phyloP scores from a whole-genome alignment of 2,113 vertebrate genomes.

The Dromas ardeola region DNA sequence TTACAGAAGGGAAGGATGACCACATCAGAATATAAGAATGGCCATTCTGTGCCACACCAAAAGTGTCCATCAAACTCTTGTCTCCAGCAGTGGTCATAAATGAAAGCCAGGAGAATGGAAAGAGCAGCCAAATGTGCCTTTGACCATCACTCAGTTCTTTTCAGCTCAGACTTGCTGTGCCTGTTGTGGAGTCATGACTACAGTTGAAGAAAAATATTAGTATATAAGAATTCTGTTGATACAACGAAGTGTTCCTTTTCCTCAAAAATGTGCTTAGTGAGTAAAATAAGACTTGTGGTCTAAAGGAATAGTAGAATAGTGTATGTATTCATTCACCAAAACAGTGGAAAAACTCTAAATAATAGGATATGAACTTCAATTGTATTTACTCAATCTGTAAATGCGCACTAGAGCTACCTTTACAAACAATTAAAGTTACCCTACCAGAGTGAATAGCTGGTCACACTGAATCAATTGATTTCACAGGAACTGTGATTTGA shows the following conservation, averaged over 20 bases:
- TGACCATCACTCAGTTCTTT: neutral
- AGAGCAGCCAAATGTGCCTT: neutral
- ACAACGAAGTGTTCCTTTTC: neutral
- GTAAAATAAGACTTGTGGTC: neutral
- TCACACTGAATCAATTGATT: neutral
- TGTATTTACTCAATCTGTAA: neutral
- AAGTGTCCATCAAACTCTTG: neutral
- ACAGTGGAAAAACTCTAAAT: neutral
- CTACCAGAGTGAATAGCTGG: neutral
- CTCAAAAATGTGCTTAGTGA: neutral
- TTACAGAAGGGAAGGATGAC: neutral
- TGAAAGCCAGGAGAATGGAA: neutral
- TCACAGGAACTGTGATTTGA: neutral
- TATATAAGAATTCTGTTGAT: neutral
- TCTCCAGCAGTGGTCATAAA: neutral
- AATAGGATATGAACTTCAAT: neutral
- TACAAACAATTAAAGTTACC: neutral
- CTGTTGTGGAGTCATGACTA: neutral
- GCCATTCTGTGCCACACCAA: neutral
- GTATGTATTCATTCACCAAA: neutral
- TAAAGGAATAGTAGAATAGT: neutral
- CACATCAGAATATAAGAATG: neutral
- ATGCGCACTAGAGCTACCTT: neutral
- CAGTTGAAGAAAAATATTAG: neutral
- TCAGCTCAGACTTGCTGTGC: neutral